Conservation (phyloP, 2,888 invertebrate species). For the Adelognathus sp. region DNA sequence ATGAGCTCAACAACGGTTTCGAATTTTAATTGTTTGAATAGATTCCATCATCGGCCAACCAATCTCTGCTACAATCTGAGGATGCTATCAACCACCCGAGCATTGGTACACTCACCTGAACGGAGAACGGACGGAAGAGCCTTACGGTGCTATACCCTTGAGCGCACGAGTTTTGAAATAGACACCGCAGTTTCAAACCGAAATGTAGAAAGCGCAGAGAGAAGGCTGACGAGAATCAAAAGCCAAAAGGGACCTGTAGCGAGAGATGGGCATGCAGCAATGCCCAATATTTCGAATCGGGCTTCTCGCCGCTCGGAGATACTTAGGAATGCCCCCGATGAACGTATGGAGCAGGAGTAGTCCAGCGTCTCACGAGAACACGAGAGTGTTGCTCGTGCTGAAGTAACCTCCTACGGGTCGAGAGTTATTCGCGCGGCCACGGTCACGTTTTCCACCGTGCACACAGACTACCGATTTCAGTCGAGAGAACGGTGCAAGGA, state of each 20-base stretch:
- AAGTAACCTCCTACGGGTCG: slow-evolving; percentile 6
- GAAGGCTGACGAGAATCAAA: neutral
- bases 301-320: neutral
- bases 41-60: too few relatives aligned
- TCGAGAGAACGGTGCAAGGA: neutral
- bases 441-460: slow-evolving; percentile 48
- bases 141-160: neutral
- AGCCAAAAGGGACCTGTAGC: neutral
- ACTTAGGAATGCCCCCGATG: slow-evolving; percentile 9
- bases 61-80: too few relatives aligned
- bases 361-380: slow-evolving; percentile 36
- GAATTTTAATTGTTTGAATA: too few relatives aligned
- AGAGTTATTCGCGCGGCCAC: slow-evolving; percentile 45
- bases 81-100: too few relatives aligned
- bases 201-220: neutral
- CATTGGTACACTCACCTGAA: too few relatives aligned
- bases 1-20: too few relatives aligned
- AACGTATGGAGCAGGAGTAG: neutral
- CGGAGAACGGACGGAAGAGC: neutral
- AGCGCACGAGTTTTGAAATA: slow-evolving; percentile 42
- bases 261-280: too few relatives aligned
- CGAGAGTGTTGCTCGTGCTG: slow-evolving; percentile 8
- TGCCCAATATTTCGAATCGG: neutral
- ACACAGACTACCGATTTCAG: slow-evolving; percentile 20
- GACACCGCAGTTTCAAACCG: neutral